phyloP scores from a whole-genome alignment of 2,797 vertebrate genomes.

The Pagetopsis macropterus region DNA sequence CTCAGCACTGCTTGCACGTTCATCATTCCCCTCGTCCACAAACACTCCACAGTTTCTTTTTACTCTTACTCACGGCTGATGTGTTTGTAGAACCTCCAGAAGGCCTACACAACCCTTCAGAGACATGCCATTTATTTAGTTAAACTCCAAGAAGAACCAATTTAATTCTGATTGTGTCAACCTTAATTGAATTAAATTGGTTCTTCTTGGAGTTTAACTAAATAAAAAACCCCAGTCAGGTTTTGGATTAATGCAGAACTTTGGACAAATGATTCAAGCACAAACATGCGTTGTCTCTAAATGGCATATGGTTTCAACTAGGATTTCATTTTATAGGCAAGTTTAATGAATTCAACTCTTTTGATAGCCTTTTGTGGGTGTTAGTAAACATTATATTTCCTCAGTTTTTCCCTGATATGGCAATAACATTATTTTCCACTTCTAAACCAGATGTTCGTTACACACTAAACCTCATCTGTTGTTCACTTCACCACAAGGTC shows the following conservation, averaged over 20 bases:
- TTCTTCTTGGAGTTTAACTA: too few relatives aligned
- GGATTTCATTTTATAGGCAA: slow-evolving; percentile 42
- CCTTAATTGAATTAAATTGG: too few relatives aligned
- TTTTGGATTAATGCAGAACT: slow-evolving; percentile 12
- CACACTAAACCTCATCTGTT: slow-evolving; percentile 35
- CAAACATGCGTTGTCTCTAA: slow-evolving; percentile 12
- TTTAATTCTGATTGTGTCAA: too few relatives aligned
- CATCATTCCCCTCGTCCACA: slow-evolving; percentile 53
- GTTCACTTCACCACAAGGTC: slow-evolving; percentile 35
- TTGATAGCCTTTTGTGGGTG: slow-evolving; percentile 40
- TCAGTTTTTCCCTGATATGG: slow-evolving; percentile 39
- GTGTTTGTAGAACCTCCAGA: slow-evolving; percentile 48
- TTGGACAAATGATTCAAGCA: not conserved
- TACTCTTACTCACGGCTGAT: slow-evolving; percentile 26
- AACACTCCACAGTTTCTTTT: slow-evolving; percentile 35
- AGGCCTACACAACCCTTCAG: slow-evolving; percentile 26
- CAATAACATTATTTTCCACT: slow-evolving; percentile 59
- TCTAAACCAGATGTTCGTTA: slow-evolving; percentile 71
- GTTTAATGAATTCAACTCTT: slow-evolving; percentile 33
- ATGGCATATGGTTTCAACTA: slow-evolving; percentile 39
- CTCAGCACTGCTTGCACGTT: slow-evolving; percentile 56
- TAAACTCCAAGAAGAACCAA: not conserved
- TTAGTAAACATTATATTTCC: slow-evolving; percentile 57
- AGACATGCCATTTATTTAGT: slow-evolving; percentile 26
- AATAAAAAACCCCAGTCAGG: not conserved